These are phyloP conservation scores for Lagocephalus sceleratus DNA, from an alignment of 2,797 vertebrate species.

Conservation along the genomic window DNA sequence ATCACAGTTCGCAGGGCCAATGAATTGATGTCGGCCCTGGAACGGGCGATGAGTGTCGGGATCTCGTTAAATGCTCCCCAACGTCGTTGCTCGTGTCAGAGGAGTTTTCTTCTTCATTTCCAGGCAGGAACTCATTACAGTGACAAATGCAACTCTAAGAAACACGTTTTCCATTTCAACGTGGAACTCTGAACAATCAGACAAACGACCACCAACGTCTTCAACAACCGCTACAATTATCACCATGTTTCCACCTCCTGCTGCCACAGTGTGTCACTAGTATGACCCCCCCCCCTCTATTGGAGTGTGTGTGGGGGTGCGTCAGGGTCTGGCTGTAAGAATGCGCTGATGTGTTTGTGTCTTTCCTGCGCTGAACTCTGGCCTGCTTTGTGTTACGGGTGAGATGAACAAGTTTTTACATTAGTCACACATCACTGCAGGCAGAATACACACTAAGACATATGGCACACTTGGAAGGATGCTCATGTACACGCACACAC, in stretches of 20 bases:
- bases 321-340: too few species aligned
- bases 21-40: neutral
- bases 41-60: neutral
- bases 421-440: too few species aligned
- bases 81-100: conserved; percentile 12
- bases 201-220: conserved; percentile 21
- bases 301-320: too few species aligned
- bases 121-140: conserved; percentile 17
- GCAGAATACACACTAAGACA: too few species aligned
- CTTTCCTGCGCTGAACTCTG: too few species aligned
- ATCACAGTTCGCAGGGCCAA: neutral
- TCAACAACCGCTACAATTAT: conserved; percentile 15
- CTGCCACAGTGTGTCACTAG: too few species aligned
- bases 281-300: too few species aligned
- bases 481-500: too few species aligned
- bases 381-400: too few species aligned
- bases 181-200: conserved; percentile 11
- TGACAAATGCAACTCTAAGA: conserved; percentile 24
- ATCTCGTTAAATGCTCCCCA: conserved; percentile 5
- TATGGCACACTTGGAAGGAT: too few species aligned
- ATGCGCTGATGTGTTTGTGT: too few species aligned
- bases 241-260: neutral
- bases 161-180: conserved; percentile 12
- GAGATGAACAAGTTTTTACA: too few species aligned
- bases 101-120: conserved; percentile 11